Conservation (phyloP, 1,140 invertebrate species). For the Drosophila pallidifrons region DNA sequence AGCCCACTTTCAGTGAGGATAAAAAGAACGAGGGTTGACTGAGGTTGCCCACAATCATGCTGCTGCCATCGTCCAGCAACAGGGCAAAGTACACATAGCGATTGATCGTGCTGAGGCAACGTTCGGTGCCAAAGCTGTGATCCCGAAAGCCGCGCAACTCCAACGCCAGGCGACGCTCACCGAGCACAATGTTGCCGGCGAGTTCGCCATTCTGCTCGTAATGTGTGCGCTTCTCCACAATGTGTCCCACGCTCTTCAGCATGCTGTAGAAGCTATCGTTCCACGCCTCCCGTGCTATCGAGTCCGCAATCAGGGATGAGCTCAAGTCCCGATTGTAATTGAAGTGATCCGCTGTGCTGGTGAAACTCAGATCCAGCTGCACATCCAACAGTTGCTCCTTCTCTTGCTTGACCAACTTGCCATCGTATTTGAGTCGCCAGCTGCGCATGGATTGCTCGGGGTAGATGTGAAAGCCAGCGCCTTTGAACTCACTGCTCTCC, state of each 20-base stretch:
- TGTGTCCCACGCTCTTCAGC: slow-evolving; percentile 59
- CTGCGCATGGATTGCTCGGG: slow-evolving; percentile 69
- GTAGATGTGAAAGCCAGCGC: slow-evolving; percentile 72
- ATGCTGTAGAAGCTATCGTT: slow-evolving; percentile 74
- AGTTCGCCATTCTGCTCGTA: slow-evolving; percentile 73
- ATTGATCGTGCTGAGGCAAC: slow-evolving; percentile 79
- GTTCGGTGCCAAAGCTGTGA: slow-evolving; percentile 80
- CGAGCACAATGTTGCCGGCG: slow-evolving; percentile 41
- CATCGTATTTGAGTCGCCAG: slow-evolving; percentile 67
- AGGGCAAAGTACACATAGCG: slow-evolving; percentile 80
- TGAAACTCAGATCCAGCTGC: slow-evolving; percentile 62
- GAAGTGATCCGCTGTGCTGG: slow-evolving; percentile 61
- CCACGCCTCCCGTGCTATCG: slow-evolving; percentile 78
- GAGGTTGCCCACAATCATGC: slow-evolving; percentile 77
- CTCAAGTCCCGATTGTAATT: slow-evolving; percentile 77
- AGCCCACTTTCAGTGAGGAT: slow-evolving; percentile 78
- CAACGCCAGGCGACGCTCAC: neutral
- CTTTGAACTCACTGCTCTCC: slow-evolving; percentile 71
- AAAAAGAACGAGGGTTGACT: slow-evolving; percentile 80
- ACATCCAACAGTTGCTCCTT: slow-evolving; percentile 36
- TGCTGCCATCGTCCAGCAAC: slow-evolving; percentile 76
- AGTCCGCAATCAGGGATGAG: slow-evolving; percentile 73
- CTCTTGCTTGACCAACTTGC: slow-evolving; percentile 27
- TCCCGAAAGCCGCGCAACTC: slow-evolving; percentile 66
- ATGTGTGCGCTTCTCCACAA: slow-evolving; percentile 70